These are phyloP conservation scores for Riparia riparia DNA, from an alignment of 2,113 vertebrate species.

Conservation along the genomic window DNA sequence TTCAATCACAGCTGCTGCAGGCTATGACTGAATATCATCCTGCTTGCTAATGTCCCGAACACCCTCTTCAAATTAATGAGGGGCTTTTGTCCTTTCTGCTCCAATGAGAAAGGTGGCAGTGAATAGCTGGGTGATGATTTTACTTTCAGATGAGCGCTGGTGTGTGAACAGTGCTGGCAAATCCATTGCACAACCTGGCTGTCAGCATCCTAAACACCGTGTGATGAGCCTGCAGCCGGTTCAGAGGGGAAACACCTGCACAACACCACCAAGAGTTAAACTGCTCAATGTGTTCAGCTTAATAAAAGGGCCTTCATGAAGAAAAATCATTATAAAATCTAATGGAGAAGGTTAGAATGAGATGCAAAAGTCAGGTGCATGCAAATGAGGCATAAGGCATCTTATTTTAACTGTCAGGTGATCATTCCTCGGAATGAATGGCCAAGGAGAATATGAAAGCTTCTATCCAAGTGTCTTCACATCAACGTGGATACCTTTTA, in stretches of 20 bases:
- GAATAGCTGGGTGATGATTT: neutral
- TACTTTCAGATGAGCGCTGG: neutral
- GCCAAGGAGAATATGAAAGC: neutral
- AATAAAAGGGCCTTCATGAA: neutral
- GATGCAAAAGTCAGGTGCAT: neutral
- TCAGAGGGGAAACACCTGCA: neutral
- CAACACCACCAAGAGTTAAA: neutral
- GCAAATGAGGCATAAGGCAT: neutral
- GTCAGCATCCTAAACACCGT: neutral
- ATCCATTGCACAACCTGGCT: neutral
- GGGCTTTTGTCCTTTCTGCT: neutral
- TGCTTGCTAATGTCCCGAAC: neutral
- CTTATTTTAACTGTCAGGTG: neutral
- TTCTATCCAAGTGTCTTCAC: neutral
- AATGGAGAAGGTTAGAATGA: neutral
- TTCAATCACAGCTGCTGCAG: neutral
- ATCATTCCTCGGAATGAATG: neutral
- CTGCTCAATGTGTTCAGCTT: neutral
- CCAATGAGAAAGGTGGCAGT: neutral
- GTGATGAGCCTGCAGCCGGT: fast-evolving
- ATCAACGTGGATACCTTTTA: neutral
- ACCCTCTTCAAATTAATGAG: neutral
- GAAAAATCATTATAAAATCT: neutral
- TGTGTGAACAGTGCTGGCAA: neutral
- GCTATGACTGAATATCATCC: neutral